Evolutionary conservation across 2,797 vertebrate genomes (phyloP).

Genomic region (Fratercula arctica): DNA sequence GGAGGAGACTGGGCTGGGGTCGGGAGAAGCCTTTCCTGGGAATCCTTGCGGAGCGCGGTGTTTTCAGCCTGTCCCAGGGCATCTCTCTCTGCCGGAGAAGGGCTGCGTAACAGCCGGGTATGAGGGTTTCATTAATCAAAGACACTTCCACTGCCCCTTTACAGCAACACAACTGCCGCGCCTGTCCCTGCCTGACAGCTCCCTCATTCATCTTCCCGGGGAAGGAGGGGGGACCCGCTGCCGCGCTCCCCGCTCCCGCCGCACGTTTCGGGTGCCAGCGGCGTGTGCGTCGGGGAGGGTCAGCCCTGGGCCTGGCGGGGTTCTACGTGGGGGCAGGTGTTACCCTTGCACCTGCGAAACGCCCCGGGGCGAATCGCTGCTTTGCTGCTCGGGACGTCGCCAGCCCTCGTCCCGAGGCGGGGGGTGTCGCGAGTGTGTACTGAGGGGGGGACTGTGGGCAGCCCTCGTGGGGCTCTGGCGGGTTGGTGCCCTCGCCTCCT

Average conservation of each 20-base stretch:
- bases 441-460: no score
- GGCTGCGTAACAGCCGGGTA: conserved; percentile 82
- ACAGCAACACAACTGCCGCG: conserved; percentile 90
- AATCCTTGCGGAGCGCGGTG: not conserved
- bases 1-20: not conserved
- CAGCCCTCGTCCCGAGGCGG: not conserved
- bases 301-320: fast-evolving
- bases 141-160: conserved; percentile 95
- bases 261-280: fast-evolving
- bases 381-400: no score
- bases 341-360: fast-evolving
- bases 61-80: conserved; percentile 75
- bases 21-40: not conserved
- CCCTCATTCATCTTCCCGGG: conserved; percentile 89
- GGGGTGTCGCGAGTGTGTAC: fast-evolving
- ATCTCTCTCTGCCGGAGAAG: conserved; percentile 82
- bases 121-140: conserved; percentile 94
- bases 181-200: conserved; percentile 91
- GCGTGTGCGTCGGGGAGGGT: fast-evolving
- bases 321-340: not conserved
- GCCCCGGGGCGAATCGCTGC: no score
- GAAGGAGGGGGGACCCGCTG: not conserved
- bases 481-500: not conserved
- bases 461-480: not conserved
- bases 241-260: not conserved